phyloP scores from a whole-genome alignment of 2,888 invertebrate species.

The Nebria brevicollis region DNA sequence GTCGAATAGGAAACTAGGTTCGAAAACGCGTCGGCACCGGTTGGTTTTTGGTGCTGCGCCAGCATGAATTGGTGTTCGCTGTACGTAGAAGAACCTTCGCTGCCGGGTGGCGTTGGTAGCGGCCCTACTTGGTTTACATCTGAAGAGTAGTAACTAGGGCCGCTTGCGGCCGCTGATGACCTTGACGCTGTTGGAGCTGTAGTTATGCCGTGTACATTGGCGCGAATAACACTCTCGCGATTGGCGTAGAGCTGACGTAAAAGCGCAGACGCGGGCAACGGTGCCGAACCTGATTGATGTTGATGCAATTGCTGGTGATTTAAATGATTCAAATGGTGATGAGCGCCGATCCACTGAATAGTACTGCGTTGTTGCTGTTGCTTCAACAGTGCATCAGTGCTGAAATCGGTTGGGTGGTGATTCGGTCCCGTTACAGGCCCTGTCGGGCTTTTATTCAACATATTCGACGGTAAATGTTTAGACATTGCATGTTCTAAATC shows the following conservation, averaged over 20 bases:
- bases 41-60: slow-evolving; percentile 66
- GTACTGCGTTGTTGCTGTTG: slow-evolving; percentile 83
- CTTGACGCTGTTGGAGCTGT: slow-evolving; percentile 57
- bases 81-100: slow-evolving; percentile 80
- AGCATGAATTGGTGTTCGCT: slow-evolving; percentile 73
- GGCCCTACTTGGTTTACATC: slow-evolving; percentile 76
- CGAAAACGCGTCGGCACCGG: slow-evolving; percentile 66
- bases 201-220: slow-evolving; percentile 76
- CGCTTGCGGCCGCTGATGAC: slow-evolving; percentile 16
- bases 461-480: slow-evolving; percentile 81
- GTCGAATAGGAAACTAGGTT: slow-evolving; percentile 64
- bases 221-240: slow-evolving; percentile 93
- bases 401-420: slow-evolving; percentile 87
- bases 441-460: slow-evolving; percentile 65
- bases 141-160: slow-evolving; percentile 61
- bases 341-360: slow-evolving; percentile 94
- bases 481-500: slow-evolving; percentile 97
- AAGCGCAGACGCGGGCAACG: slow-evolving; percentile 88
- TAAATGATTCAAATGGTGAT: slow-evolving; percentile 70
- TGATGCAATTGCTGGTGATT: slow-evolving; percentile 68
- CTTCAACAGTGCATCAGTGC: slow-evolving; percentile 84
- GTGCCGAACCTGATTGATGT: slow-evolving; percentile 65
- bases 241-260: slow-evolving; percentile 91
- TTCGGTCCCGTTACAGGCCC: slow-evolving; percentile 66
- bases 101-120: slow-evolving; percentile 90